Evolutionary conservation across 2,113 vertebrate genomes (phyloP), one percentile per base, ranked within the genome.

Genomic region (Toxotes chatareus): DNA sequence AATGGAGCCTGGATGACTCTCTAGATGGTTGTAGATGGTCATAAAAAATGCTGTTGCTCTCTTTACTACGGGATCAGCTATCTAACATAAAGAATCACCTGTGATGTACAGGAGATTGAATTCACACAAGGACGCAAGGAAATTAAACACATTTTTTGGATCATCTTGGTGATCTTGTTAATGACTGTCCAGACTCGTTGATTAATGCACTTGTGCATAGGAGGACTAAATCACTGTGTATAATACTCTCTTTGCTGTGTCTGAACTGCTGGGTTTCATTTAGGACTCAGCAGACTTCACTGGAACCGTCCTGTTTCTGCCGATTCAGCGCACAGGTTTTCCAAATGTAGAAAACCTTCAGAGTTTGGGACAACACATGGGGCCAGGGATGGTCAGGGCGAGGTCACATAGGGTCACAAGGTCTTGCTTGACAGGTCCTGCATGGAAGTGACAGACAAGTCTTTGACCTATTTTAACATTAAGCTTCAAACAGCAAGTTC

Each of bases 401-500:
- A 31, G 59, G 56, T 70, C 57, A 65, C 4, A 5, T 4, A 4
- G 12, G 61, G 72, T 83, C 76, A 66, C 36, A 21, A 16, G 51
- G 65, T 75, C 46, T 60, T 56, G n/a, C 23, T 49, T 62, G 70
- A 69, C 10, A 38, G 64, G 27, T 70, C 53, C 38, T 47, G 32
- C 51, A 40, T 12, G 27, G 65, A 73, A 57, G 27, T 32, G 1
- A 44, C 74, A 71, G 73, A 84, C 38, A 57, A 38, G 36, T 64
- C 44, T 79, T 36, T 76, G 83, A 79, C 76, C 60, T 77, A 38
- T 76, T 60, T 73, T 59, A 82, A 69, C 31, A 49, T 63, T 59
- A 62, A 44, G 53, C 53, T 69, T 73, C 53, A 34, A 74, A 80
- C 86, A 72, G 65, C 75, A 89, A 69, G 62, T 83, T 86, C 57